Percentiles rank a stretch among this genome's conserved stretches.
These are phyloP conservation scores for Alca torda DNA, from an alignment of 2,797 vertebrate species.

Conservation along the genomic window DNA sequence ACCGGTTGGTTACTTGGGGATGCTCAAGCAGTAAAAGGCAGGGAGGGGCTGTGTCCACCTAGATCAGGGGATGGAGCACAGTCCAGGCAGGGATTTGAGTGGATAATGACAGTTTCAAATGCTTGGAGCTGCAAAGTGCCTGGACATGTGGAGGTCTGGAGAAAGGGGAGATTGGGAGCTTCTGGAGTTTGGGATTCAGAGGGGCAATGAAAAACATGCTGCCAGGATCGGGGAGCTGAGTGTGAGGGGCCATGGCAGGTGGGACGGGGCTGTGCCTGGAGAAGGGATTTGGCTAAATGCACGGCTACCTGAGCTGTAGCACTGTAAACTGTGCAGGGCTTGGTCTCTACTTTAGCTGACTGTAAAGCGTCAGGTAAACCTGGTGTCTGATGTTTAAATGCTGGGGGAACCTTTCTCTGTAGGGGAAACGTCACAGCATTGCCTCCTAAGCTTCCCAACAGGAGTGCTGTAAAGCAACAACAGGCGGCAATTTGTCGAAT, in stretches of 20 bases:
- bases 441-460: too few species aligned
- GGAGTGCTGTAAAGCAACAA: neutral
- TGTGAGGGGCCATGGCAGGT: neutral
- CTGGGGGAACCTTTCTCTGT: neutral
- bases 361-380: neutral
- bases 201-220: neutral
- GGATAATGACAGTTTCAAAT: neutral
- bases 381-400: neutral
- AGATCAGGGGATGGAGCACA: neutral
- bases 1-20: neutral
- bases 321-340: neutral
- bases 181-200: neutral
- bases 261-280: neutral
- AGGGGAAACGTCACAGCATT: neutral
- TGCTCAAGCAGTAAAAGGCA: neutral
- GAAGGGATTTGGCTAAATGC: neutral
- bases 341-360: neutral
- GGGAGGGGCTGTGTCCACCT: neutral
- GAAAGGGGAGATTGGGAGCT: neutral
- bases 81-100: neutral
- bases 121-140: neutral
- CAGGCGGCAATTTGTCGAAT: neutral
- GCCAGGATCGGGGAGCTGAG: neutral
- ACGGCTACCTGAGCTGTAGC: neutral
- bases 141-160: neutral